A percentile compares a stretch with the other conserved stretches of the same genome.
These are phyloP conservation scores for Diphyllodes magnificus DNA, from an alignment of 2,113 vertebrate genomes.

Conservation along the genomic window DNA sequence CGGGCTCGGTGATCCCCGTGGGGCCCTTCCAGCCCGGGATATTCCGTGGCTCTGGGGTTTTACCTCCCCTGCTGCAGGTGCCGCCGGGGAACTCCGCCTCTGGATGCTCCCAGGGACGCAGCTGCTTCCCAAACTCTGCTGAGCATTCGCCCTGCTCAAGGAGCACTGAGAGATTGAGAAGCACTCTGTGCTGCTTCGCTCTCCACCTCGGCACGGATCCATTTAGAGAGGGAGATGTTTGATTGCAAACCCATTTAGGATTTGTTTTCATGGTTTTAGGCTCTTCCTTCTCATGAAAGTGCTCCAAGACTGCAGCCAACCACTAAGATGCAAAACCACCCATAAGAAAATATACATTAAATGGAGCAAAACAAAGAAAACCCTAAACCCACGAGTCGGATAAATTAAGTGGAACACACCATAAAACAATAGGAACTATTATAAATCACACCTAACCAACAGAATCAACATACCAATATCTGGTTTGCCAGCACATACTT, in stretches of 20 bases:
- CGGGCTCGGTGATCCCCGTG: accelerated
- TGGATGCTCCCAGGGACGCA: not conserved
- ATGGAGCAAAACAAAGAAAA: not conserved
- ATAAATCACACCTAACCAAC: conserved; percentile 14
- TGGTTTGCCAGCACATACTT: conserved; percentile 18
- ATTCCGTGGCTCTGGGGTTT: not conserved
- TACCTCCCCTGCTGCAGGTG: not conserved
- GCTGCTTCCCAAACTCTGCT: not conserved
- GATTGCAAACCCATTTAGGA: not conserved
- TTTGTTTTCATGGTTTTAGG: not conserved
- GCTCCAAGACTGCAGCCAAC: not conserved
- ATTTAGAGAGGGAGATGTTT: not conserved
- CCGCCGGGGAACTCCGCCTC: not conserved
- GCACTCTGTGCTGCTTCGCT: not conserved
- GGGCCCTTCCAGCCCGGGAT: not conserved
- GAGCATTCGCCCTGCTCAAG: accelerated
- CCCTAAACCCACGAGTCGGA: not conserved
- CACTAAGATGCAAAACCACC: not conserved
- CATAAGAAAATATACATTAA: not conserved
- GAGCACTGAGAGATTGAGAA: not conserved
- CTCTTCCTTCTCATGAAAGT: not conserved
- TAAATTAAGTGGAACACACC: not conserved
- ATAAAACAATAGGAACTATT: conserved; percentile 3
- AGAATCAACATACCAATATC: conserved; percentile 12
- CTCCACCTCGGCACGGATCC: not conserved